Conservation (phyloP, 1,140 invertebrate species). For the Calycopis cecrops region DNA sequence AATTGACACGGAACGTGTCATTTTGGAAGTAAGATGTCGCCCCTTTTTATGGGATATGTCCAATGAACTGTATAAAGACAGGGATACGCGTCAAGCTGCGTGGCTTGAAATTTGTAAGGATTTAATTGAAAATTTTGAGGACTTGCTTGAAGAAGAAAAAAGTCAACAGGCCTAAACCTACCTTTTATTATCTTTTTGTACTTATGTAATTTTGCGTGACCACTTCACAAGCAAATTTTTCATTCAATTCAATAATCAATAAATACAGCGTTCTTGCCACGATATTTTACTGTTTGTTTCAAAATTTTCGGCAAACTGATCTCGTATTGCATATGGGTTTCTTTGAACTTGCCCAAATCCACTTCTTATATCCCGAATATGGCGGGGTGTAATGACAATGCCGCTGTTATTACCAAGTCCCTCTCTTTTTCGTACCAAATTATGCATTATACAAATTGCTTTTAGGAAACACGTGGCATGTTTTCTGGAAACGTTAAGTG, state of each 20-base stretch:
- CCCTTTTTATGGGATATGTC: too few species aligned
- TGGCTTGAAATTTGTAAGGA: conserved; percentile 11
- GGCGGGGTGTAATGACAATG: too few species aligned
- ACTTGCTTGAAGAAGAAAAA: not conserved
- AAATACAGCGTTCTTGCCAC: conserved; percentile 15
- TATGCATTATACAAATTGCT: conserved; percentile 25
- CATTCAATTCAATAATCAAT: conserved; percentile 9
- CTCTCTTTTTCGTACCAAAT: too few species aligned
- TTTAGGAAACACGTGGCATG: conserved; percentile 23
- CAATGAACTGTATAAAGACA: conserved; percentile 10
- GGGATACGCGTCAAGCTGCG: not conserved
- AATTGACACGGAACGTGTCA: too few species aligned
- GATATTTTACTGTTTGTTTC: conserved; percentile 6
- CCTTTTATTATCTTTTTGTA: conserved; percentile 1
- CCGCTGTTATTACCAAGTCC: too few species aligned
- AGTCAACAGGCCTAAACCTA: not conserved
- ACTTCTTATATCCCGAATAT: too few species aligned
- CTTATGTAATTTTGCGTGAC: conserved; percentile 5
- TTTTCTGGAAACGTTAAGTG: conserved; percentile 22
- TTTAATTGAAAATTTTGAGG: not conserved
- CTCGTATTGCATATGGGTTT: conserved; percentile 22
- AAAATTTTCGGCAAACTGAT: conserved; percentile 6
- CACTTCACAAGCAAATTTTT: conserved; percentile 2
- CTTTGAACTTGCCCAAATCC: too few species aligned
- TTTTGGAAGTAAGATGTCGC: too few species aligned